A percentile compares a stretch with the other conserved stretches of the same genome.
phyloP scores from a whole-genome alignment of 2,113 vertebrate species.

The Polyodon spathula region DNA sequence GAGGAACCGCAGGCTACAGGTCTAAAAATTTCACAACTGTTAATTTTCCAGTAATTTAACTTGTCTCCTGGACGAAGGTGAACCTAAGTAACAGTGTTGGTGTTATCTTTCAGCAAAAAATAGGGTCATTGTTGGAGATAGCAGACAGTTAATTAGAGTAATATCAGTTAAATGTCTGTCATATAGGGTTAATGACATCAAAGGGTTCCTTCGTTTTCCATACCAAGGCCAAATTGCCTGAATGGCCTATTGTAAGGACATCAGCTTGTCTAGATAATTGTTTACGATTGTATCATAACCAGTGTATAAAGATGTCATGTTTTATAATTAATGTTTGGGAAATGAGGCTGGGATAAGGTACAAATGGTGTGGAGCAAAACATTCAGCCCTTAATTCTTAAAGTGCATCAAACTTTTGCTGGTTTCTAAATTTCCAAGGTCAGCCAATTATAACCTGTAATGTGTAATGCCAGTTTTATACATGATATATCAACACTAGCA shows the following conservation, averaged over 20 bases:
- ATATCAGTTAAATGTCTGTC: slow-evolving; percentile 61
- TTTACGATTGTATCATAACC: slow-evolving; percentile 24
- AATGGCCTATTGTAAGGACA: slow-evolving; percentile 37
- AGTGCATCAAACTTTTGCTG: neutral
- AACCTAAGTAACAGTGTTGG: slow-evolving; percentile 42
- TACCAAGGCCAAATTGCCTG: slow-evolving; percentile 28
- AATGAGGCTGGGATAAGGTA: slow-evolving; percentile 10
- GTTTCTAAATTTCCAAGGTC: neutral
- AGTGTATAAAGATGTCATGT: slow-evolving; percentile 36
- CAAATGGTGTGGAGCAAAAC: slow-evolving; percentile 3
- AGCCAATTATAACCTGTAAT: neutral
- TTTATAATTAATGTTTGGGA: slow-evolving; percentile 32
- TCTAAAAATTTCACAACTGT: slow-evolving; percentile 64
- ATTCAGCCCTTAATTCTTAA: neutral
- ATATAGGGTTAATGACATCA: slow-evolving; percentile 60
- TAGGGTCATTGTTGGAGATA: slow-evolving; percentile 48
- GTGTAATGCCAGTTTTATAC: no score
- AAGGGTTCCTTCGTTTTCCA: slow-evolving; percentile 42
- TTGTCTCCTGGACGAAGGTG: slow-evolving; percentile 58
- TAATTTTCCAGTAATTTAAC: slow-evolving; percentile 63
- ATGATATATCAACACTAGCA: neutral
- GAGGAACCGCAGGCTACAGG: slow-evolving; percentile 36
- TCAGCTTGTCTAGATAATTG: slow-evolving; percentile 31
- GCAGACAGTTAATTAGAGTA: slow-evolving; percentile 62
- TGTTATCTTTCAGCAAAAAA: slow-evolving; percentile 51